Percentiles rank a stretch among this genome's conserved stretches.
Evolutionary conservation across 2,888 invertebrate species (phyloP).

Genomic region (Tetramorium bicarinatum): DNA sequence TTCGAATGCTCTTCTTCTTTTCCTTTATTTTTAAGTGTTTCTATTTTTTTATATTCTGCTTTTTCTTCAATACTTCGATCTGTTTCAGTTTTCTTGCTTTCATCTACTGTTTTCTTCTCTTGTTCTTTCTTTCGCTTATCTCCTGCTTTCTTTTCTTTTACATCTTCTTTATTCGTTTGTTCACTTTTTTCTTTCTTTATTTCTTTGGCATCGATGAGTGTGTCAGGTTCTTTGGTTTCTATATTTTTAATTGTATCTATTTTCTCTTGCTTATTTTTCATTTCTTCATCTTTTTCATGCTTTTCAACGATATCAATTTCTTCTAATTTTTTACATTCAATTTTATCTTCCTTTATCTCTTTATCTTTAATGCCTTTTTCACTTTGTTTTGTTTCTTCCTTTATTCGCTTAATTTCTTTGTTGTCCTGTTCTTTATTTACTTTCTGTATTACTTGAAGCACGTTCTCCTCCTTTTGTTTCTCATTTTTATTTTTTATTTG

Average conservation of each 20-base stretch:
- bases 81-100: slow-evolving; percentile 63
- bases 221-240: not conserved
- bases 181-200: slow-evolving; percentile 6
- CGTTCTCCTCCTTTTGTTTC: slow-evolving; percentile 5
- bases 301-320: not conserved
- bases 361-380: not conserved
- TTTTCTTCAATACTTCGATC: slow-evolving; percentile 48
- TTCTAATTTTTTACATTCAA: not conserved
- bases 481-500: slow-evolving; percentile 41
- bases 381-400: slow-evolving; percentile 1
- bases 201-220: not conserved
- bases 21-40: slow-evolving; percentile 28
- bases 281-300: not conserved
- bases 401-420: slow-evolving; percentile 25
- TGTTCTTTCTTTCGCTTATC: slow-evolving; percentile 63
- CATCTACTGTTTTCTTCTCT: slow-evolving; percentile 39
- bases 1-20: slow-evolving; percentile 59
- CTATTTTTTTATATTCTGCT: slow-evolving; percentile 63
- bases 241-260: not conserved
- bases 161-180: slow-evolving; percentile 67
- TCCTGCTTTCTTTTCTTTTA: slow-evolving; percentile 44
- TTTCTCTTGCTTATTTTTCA: slow-evolving; percentile 8
- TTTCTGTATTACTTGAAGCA: slow-evolving; percentile 19
- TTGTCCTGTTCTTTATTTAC: slow-evolving; percentile 11
- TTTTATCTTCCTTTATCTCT: not conserved